Evolutionary conservation across 1,140 invertebrate genomes (phyloP), one percentile per base, ranked within the genome.

Genomic region (Caerostris darwini): DNA sequence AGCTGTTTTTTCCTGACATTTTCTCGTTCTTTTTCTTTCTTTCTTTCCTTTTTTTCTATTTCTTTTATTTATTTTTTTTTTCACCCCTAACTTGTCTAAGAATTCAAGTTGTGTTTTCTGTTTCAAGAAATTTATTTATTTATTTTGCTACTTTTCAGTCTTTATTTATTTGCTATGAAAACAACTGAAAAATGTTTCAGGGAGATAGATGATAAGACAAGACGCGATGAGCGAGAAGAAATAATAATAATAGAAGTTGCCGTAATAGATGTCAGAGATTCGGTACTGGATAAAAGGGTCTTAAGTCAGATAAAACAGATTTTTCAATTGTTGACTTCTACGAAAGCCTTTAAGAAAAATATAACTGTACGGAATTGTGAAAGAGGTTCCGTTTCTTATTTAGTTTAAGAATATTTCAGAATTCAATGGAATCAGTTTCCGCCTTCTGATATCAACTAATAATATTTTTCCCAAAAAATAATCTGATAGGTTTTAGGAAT

Each of bases 1-100:
- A 94, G 85, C 57, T 89, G 69, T 94, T 94, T 89, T 94, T 87
- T 54, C 19, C 85, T 93, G 50, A 77, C 50, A 88, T 67, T 88
- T 88, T 88, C 14, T 53, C 17, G 58, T 59, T 34, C 64, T 88
- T 87, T 88, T 14, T 67, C 7, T 19, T 54, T 64, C 7, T 64
- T 34, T 10, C 71, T 77, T 34, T 77, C 71, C 34, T 53, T 77
- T 50, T 77, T 77, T 50, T 77, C 12, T 12, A 10, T 53, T 77
- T 77, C 8, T 77, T 77, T 53, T 5, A 10, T 53, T 77, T 77
- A 12, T 77, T 77, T 50, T 77, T 77, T 53, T 34, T 34, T 77
- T 34, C 53, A 53, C 53, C 34, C 71, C 54, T 54, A 56, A 7
- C 19, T 69, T 89, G 61, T 59, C 53, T 59, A 56, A 77, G 19